These are phyloP conservation scores for Eupsilia transversa DNA, from an alignment of 2,888 invertebrate species.

Conservation along the genomic window DNA sequence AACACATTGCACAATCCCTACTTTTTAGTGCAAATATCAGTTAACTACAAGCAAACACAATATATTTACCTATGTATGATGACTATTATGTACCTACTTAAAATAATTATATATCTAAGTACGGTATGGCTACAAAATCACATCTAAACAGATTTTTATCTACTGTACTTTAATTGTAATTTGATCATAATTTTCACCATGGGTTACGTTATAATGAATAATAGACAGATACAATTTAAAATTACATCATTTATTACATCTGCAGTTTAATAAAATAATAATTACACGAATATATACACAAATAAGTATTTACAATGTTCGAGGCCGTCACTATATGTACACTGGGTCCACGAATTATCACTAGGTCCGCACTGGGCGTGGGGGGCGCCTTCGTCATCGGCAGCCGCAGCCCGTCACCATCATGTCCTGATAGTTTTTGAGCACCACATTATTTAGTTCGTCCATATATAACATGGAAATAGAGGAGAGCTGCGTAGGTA, in stretches of 20 bases:
- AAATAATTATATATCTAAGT: not conserved
- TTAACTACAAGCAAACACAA: not conserved
- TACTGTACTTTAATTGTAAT: not conserved
- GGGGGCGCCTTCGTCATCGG: slow-evolving; percentile 92
- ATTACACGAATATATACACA: slow-evolving; percentile 90
- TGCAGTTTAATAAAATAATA: slow-evolving; percentile 89
- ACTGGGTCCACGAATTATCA: slow-evolving; percentile 89
- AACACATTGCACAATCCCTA: not conserved
- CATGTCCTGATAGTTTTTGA: slow-evolving; percentile 99
- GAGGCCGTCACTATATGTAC: slow-evolving; percentile 90
- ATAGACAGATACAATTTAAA: slow-evolving; percentile 70
- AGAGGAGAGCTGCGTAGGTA: slow-evolving; percentile 97
- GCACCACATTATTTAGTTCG: slow-evolving; percentile 97
- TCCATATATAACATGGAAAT: slow-evolving; percentile 99
- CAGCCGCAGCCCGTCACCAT: slow-evolving; percentile 99
- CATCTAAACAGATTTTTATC: not conserved
- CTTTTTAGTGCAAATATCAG: not conserved
- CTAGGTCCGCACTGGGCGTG: slow-evolving; percentile 84
- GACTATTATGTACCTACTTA: not conserved
- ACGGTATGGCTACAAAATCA: not conserved
- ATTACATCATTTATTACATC: slow-evolving; percentile 89
- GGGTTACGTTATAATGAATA: slow-evolving; percentile 50
- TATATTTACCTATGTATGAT: not conserved
- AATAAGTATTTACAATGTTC: slow-evolving; percentile 87
- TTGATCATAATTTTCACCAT: slow-evolving; percentile 10